phyloP scores from a whole-genome alignment of 2,888 invertebrate genomes.

The Apodemia hepburni region DNA sequence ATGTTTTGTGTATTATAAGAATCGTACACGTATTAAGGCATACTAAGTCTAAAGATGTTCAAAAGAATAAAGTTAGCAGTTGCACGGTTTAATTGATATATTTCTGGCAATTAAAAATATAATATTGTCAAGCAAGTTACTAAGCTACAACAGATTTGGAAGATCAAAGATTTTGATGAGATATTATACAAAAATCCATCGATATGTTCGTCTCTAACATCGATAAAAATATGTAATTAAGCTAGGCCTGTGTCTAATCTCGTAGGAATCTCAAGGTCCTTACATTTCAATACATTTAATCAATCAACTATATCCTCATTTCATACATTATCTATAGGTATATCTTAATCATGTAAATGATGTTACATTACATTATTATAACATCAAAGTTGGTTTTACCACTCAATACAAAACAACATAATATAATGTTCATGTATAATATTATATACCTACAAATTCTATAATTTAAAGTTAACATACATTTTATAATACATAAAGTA shows the following conservation, averaged over 20 bases:
- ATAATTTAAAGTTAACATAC: slow-evolving; percentile 11
- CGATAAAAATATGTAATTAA: slow-evolving; percentile 47
- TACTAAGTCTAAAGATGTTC: background rate
- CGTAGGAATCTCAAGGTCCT: slow-evolving; percentile 9
- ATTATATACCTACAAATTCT: background rate
- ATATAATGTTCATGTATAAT: background rate
- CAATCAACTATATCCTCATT: slow-evolving; percentile 2
- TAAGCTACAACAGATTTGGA: slow-evolving; percentile 63
- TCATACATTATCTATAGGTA: slow-evolving; percentile 14
- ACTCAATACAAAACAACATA: slow-evolving; percentile 12
- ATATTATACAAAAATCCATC: slow-evolving; percentile 48
- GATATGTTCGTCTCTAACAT: slow-evolving; percentile 70
- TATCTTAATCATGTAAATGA: slow-evolving; percentile 9
- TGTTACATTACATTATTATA: background rate
- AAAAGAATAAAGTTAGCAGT: background rate
- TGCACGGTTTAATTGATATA: background rate
- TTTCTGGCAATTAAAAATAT: slow-evolving; percentile 33
- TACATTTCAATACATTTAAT: slow-evolving; percentile 14
- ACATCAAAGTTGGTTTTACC: slow-evolving; percentile 22
- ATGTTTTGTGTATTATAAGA: background rate
- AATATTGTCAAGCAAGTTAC: slow-evolving; percentile 64
- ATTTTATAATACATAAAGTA: slow-evolving; percentile 33
- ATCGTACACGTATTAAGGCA: background rate
- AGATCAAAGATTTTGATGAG: slow-evolving; percentile 68
- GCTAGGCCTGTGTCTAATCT: slow-evolving; percentile 34